These are phyloP conservation scores for Proterorhinus semilunaris DNA, from an alignment of 2,113 vertebrate species.

Conservation along the genomic window DNA sequence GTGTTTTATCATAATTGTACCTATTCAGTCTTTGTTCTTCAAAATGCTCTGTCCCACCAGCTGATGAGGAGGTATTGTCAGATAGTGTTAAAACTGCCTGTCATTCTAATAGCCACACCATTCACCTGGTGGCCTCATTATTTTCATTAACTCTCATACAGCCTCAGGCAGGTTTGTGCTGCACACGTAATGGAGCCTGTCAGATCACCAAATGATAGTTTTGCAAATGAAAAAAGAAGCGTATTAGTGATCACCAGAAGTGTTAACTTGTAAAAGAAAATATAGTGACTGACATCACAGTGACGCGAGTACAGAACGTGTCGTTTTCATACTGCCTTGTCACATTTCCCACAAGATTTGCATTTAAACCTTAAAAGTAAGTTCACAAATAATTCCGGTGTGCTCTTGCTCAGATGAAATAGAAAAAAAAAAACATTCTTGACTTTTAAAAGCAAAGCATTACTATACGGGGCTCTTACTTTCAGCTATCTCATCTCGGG, in stretches of 20 bases:
- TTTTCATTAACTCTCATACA: constrained; percentile 3
- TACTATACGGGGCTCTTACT: not conserved
- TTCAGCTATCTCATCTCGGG: not conserved
- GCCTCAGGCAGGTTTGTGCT: not conserved
- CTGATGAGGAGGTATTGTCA: too few relatives aligned
- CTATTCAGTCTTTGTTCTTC: too few relatives aligned
- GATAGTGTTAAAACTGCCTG: too few relatives aligned
- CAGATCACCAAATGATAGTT: not conserved
- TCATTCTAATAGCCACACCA: not conserved
- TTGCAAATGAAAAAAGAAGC: not conserved
- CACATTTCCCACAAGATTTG: too few relatives aligned
- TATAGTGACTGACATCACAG: not conserved
- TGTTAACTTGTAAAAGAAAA: not conserved
- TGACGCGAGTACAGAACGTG: too few relatives aligned
- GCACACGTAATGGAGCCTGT: not conserved
- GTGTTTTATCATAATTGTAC: too few relatives aligned
- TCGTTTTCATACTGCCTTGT: too few relatives aligned
- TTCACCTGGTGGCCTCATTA: constrained; percentile 1
- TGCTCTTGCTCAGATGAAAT: not conserved
- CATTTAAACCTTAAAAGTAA: too few relatives aligned
- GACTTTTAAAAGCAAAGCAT: not conserved
- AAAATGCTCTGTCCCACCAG: too few relatives aligned
- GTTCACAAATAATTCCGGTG: not conserved
- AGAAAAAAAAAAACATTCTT: too few relatives aligned
- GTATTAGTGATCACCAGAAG: not conserved